Evolutionary conservation across 1,140 invertebrate species (phyloP), one percentile per base, ranked within the genome.

Genomic region (Pissodes strobi): DNA sequence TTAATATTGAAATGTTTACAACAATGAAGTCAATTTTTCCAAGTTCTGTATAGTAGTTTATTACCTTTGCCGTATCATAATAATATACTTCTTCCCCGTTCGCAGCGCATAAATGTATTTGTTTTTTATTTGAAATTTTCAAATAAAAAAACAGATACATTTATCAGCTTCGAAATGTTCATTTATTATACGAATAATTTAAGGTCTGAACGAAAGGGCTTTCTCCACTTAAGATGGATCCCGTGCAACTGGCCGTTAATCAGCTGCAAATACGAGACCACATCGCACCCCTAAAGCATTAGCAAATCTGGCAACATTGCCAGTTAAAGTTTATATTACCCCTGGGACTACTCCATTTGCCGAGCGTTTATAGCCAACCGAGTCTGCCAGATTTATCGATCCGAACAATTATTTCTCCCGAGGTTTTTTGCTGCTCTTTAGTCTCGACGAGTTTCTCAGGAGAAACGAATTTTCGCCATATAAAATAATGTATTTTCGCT

Each of bases 301-400:
- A 49, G 22, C 22, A 49, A 49, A 53, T 53, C 25, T 21, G 49
- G 49, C 49, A 53, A 53, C 49, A 27, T 37, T 53, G 49, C 30
- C 49, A 18, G 49, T 53, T 53, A 34, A 53, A 53, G 4, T 49
- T 49, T 53, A 53, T 53, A 13, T 34, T 37, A 19, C 49, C 49
- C 49, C 13, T 9, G 18, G 49, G 49, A 53, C 27, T 19, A 34
- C 49, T 53, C 49, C 49, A 53, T 53, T 53, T 53, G 49, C 25
- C 18, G 30, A 53, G 49, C 49, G 49, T 53, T 53, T 53, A 53
- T 37, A 53, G 49, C 49, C n/a, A n/a, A n/a, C n/a, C 17, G n/a
- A 43, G 41, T n/a, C 41, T 43, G 41, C 17, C 49, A 53, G 49
- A 30, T 53, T 53, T 53, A 53, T 53, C 49, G 49, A 53, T 53